Evolutionary conservation across 2,113 vertebrate genomes (phyloP).

Genomic region (Ahaetulla prasina): DNA sequence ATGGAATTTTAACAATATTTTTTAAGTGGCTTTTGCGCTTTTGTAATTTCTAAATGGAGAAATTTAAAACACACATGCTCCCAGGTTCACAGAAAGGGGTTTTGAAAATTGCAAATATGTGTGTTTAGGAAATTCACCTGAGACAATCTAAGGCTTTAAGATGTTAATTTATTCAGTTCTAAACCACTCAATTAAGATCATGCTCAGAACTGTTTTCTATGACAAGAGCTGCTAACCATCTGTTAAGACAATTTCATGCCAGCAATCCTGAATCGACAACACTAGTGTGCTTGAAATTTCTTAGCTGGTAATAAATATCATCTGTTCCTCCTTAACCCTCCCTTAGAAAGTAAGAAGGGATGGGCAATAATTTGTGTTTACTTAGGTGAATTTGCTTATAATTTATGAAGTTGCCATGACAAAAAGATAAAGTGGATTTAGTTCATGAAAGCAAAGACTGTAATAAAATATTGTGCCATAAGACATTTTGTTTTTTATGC

Average conservation of each 20-base stretch:
- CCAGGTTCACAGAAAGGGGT: slow-evolving; percentile 28
- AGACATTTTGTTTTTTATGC: neutral
- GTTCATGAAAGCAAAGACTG: neutral
- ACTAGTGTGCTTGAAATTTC: slow-evolving; percentile 48
- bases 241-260: slow-evolving; percentile 67
- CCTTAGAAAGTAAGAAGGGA: neutral
- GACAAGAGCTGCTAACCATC: slow-evolving; percentile 65
- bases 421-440: neutral
- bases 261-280: slow-evolving; percentile 51
- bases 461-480: neutral
- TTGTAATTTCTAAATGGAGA: slow-evolving; percentile 14
- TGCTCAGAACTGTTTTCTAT: slow-evolving; percentile 54
- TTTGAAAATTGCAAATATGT: slow-evolving; percentile 32
- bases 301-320: slow-evolving; percentile 55
- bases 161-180: slow-evolving; percentile 70
- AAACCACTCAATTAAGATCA: slow-evolving; percentile 62
- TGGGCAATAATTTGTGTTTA: slow-evolving; percentile 30
- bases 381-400: slow-evolving; percentile 49
- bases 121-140: slow-evolving; percentile 45
- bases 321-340: slow-evolving; percentile 42
- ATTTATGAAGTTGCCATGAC: slow-evolving; percentile 4
- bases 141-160: slow-evolving; percentile 51
- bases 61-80: slow-evolving; percentile 4
- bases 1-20: neutral
- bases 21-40: neutral